Base-by-base conservation (phyloP, 2,113 vertebrate genomes). In the Albula goreensis region DNA sequence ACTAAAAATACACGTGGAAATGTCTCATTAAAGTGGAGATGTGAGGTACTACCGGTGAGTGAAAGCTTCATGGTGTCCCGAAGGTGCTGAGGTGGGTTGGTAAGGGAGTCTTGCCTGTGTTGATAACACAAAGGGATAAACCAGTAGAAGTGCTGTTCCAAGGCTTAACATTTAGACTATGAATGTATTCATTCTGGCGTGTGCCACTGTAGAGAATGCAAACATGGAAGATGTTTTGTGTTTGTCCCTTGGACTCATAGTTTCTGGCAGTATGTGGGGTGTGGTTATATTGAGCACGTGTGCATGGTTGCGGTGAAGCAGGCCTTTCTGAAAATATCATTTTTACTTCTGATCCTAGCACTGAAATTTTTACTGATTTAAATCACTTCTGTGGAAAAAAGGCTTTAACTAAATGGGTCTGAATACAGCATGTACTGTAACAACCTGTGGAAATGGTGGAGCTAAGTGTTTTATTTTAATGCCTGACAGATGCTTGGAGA, bases 1-100 rank as follows among this genome's bases (percentile, higher is more conserved):
- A 90, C 87, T 81, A 90, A 81, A 89, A 94, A 93, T 93, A 92
- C 92, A 86, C 91, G 92, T 93, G 86, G 93, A 95, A 86, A 92
- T 85, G 84, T 50, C 82, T 94, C 88, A 94, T 90, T 92, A 91
- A 85, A 94, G 90, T 88, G 19, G 88, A 63, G 90, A 89, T 0
- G 2, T 88, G 48, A 91, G 91, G 50, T 91, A 9, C 22, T 57
- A 88, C 90, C 9, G 85, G 83, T 89, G 88, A 1, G 3, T 85
- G 92, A 89, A 87, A 86, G 82, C 83, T 50, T 90, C 89, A 17
- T 66, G 81, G 22, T 79, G 31, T 25, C 13, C 51, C n/a, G 70
- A 22, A 48, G 31, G 31, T 25, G 17, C 78, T 50, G 85, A 93
- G 50, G 31, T 78, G 15, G 60, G 74, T 17, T 51, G 60, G 81